Evolutionary conservation across 2,113 vertebrate species (phyloP).

Genomic region (Dicentrarchus labrax): DNA sequence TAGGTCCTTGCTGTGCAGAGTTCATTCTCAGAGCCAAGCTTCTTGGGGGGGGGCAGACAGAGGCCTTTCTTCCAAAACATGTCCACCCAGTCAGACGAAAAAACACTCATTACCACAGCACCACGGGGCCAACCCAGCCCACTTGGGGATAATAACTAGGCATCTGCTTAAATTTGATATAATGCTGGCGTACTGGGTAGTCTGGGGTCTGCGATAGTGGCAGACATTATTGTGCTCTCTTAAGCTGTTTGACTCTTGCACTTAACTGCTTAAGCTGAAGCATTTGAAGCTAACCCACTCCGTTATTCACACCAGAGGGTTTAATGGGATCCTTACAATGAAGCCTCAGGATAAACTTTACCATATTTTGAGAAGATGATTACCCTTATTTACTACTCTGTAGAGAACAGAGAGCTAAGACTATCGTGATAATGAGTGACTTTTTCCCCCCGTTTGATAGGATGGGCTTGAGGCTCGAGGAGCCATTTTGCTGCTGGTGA

Average conservation of each 20-base stretch:
- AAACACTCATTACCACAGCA: constrained; percentile 82
- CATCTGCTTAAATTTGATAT: constrained; percentile 81
- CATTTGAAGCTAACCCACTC: constrained; percentile 26
- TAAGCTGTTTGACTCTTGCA: constrained; percentile 56
- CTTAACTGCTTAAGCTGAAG: constrained; percentile 45
- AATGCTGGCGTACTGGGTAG: constrained; percentile 59
- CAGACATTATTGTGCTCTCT: constrained; percentile 49
- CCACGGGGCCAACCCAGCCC: constrained; percentile 67
- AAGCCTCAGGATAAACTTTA: constrained; percentile 35
- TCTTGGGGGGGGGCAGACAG: constrained; percentile 47
- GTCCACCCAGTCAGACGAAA: constrained; percentile 82
- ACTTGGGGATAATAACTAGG: constrained; percentile 78
- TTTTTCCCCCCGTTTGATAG: constrained; percentile 35
- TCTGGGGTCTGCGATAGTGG: constrained; percentile 53
- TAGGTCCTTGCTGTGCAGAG: constrained; percentile 24
- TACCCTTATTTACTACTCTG: constrained; percentile 64
- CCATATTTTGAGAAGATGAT: constrained; percentile 47
- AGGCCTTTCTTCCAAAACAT: constrained; percentile 78
- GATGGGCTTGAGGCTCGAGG: constrained; percentile 37
- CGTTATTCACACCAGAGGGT: constrained; percentile 43
- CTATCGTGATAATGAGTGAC: constrained; percentile 38
- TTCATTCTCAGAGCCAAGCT: constrained; percentile 42
- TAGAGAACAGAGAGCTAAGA: constrained; percentile 35
- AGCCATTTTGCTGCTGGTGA: constrained; percentile 67
- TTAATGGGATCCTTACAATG: constrained; percentile 45